Evolutionary conservation across 2,113 vertebrate species (phyloP), one percentile per base, ranked within the genome.

Genomic region (Tachysurus vachellii): DNA sequence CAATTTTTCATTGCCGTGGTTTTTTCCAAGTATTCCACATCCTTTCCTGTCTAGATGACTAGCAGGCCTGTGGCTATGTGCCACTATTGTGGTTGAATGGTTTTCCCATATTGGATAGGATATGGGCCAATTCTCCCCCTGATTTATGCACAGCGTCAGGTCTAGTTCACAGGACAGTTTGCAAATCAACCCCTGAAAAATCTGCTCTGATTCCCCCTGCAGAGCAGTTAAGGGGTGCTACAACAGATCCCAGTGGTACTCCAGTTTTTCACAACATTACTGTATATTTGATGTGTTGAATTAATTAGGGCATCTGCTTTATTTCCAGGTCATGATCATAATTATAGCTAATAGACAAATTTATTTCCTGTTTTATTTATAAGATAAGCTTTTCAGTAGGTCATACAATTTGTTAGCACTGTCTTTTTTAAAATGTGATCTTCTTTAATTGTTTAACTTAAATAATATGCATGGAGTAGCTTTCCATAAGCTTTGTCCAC

Each of bases 121-220:
- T 80, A 80, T 80, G n/a, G 77, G 77, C 54, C 31, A 80, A 36
- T 59, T 80, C 77, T 53, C 54, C 77, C 16, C 53, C 9, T 57
- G 53, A 80, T 80, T 80, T 80, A 80, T 57, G 28, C 54, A 36
- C 54, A 56, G 77, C 19, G 31, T 80, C 54, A 36, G 19, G 50
- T 80, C 12, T 31, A 80, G 54, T 31, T 59, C 47, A 53, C 73
- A 53, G 54, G 53, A 80, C 7, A 59, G 47, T 80, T 54, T 59
- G 28, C 50, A 80, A 56, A 80, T 57, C 77, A 28, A 19, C 77
- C 53, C 50, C n/a, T 36, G 14, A 26, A 3, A 47, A 26, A 79
- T 79, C 53, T 79, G 26, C 14, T 53, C 26, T 53, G 50, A 9
- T 79, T 54, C 26, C 53, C 53, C n/a, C 76, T n/a, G 10, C 6